A percentile compares a stretch with the other conserved stretches of the same genome.
phyloP scores from a whole-genome alignment of 2,113 vertebrate genomes.

The Eonycteris spelaea region DNA sequence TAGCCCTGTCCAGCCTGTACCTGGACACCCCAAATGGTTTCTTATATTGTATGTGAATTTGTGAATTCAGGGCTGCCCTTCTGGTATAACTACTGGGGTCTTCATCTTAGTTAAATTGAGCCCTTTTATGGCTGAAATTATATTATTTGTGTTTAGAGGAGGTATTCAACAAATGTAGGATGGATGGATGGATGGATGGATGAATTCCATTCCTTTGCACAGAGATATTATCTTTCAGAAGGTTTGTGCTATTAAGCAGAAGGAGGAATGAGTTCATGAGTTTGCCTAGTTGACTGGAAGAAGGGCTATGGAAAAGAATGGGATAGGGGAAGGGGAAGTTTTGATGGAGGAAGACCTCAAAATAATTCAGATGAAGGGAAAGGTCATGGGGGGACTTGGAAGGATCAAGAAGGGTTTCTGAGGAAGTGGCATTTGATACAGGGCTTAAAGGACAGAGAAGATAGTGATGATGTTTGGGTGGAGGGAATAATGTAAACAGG shows the following conservation, averaged over 20 bases:
- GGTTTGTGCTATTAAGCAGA: background rate
- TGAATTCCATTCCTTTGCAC: background rate
- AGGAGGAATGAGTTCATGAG: background rate
- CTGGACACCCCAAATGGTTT: background rate
- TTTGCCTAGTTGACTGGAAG: background rate
- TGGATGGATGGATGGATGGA: background rate
- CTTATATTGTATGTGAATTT: background rate
- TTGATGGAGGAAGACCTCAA: background rate
- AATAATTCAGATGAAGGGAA: background rate
- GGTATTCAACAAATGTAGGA: background rate
- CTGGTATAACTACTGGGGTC: background rate
- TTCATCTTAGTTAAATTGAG: background rate
- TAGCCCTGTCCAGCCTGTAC: background rate
- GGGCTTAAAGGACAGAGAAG: background rate
- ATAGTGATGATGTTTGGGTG: background rate
- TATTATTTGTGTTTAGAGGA: background rate
- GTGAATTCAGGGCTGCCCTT: background rate
- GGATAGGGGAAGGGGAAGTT: background rate
- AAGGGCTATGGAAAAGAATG: background rate
- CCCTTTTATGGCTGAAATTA: conserved; percentile 20
- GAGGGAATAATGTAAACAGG: background rate
- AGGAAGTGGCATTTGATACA: background rate
- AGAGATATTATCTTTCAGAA: background rate
- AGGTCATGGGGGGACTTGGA: background rate
- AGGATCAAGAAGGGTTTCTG: conserved; percentile 2